Evolutionary conservation across 2,797 vertebrate genomes (phyloP), one percentile per base, ranked within the genome.

Genomic region (Triplophysa bombifrons): DNA sequence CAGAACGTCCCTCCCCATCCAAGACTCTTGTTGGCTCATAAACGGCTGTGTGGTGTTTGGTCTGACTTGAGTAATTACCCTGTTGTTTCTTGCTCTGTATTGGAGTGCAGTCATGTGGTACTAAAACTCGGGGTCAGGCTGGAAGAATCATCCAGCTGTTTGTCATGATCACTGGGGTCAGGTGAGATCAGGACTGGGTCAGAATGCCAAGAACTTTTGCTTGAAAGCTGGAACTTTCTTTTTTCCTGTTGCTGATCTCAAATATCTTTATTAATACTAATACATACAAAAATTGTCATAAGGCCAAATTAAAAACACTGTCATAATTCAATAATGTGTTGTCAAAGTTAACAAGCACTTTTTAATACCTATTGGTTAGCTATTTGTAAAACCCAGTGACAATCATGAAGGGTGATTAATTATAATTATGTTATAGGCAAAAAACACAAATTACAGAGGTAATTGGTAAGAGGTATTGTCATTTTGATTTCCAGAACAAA

Each of bases 31-130:
- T 84, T 87, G 86, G 87, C 85, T 81, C 82, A 88, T 92, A 92
- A 92, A 93, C 90, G 88, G 90, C 90, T 72, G 72, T 88, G 92
- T 85, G 88, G 85, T 85, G 90, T 93, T 93, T 93, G 94, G 90
- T 93, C 92, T 92, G 92, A 90, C 91, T 91, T 94, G 93, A 94
- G 93, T 94, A 94, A 94, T 94, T 94, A 92, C 89, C 92, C 92
- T 91, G 90, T 91, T 93, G 93, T 94, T 94, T 94, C 93, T 94
- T 91, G 90, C 91, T 92, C 91, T 92, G 93, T 91, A 92, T 94
- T 91, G 93, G 92, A 89, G 91, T 88, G 83, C 93, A 92, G 90
- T 94, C 93, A 93, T 93, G 93, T 93, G 93, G 93, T 93, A 90
- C 91, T 93, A 92, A 93, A 91, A 93, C 89, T 70, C 86, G 91